Evolutionary conservation across 2,797 vertebrate species (phyloP), one percentile per base, ranked within the genome.

Genomic region (Tapirus indicus): DNA sequence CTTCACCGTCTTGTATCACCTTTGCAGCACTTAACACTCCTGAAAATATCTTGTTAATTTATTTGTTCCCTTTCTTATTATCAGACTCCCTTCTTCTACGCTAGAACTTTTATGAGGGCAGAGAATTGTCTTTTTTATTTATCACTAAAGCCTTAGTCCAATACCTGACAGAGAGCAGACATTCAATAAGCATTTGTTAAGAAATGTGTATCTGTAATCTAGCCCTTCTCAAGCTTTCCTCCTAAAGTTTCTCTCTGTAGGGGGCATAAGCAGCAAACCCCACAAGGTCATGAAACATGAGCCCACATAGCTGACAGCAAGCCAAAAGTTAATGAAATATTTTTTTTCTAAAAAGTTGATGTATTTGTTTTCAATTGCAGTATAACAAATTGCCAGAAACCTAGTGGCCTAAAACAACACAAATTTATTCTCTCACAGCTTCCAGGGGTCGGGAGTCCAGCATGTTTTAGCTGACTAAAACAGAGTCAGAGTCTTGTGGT

Each of bases 101-200:
- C 54, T 56, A 32, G 29, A 54, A 60, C 49, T 94, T 71, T 87
- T 68, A 60, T 35, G 66, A 71, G n/a, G 88, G 29, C 21, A 84
- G 64, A 25, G 29, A 79, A 79, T 64, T 66, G 60, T 58, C 49
- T 38, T 25, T 84, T 3, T 93, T 58, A 49, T 56, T 66, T 91
- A 56, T 21, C 56, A 17, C n/a, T 47, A n/a, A 62, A 64, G 77
- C 32, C 23, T 71, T 2, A 25, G 20, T 29, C 14, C 25, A 44
- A 54, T 35, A 35, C 29, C 66, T 41, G 66, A 49, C 23, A 64
- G 66, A 27, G 27, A 47, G 25, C 38, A 75, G 35, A 58, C 27
- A 79, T 66, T 93, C 25, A 91, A 32, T 71, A 71, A 95, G 69
- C 52, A 74, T 84, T 60, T 93, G 69, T 82, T 58, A 69, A 58